Conservation (phyloP, 2,888 invertebrate species). For the Vesta saturnalis region DNA sequence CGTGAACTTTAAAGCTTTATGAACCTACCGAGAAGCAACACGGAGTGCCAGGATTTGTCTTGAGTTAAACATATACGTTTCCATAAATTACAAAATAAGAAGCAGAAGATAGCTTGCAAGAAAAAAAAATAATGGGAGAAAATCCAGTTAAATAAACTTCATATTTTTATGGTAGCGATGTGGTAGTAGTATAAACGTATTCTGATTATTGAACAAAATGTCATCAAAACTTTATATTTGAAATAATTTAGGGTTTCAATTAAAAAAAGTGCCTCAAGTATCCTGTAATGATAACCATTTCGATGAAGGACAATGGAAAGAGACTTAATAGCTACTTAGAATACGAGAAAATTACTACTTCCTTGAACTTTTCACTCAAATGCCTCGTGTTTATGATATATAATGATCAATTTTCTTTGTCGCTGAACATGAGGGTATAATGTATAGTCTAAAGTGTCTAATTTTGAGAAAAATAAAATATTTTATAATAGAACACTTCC, state of each 20-base stretch:
- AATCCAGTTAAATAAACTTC: background rate
- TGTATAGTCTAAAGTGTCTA: constrained; percentile 32
- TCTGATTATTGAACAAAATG: background rate
- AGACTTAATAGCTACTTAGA: constrained; percentile 41
- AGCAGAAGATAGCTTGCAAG: background rate
- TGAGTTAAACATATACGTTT: constrained; percentile 13
- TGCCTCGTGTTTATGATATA: constrained; percentile 44
- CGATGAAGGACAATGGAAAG: constrained; percentile 48
- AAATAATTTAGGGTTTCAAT: constrained; percentile 19
- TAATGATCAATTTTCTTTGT: constrained; percentile 48
- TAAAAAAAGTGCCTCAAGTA: constrained; percentile 30
- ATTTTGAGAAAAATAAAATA: constrained; percentile 31
- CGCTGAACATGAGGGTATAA: constrained; percentile 26
- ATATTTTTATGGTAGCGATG: background rate
- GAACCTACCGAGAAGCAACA: constrained; percentile 26
- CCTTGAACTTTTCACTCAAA: constrained; percentile 42
- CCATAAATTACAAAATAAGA: constrained; percentile 23
- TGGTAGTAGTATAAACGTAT: background rate
- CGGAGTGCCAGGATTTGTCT: constrained; percentile 14
- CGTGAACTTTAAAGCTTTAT: constrained; percentile 45
- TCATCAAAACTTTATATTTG: constrained; percentile 16
- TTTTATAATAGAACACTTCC: constrained; percentile 35
- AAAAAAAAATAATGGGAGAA: background rate
- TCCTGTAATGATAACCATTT: constrained; percentile 48
- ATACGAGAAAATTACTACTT: constrained; percentile 45